Percentiles rank a stretch among this genome's conserved stretches.
phyloP scores from a whole-genome alignment of 2,113 vertebrate genomes.

The Lutjanus erythropterus region DNA sequence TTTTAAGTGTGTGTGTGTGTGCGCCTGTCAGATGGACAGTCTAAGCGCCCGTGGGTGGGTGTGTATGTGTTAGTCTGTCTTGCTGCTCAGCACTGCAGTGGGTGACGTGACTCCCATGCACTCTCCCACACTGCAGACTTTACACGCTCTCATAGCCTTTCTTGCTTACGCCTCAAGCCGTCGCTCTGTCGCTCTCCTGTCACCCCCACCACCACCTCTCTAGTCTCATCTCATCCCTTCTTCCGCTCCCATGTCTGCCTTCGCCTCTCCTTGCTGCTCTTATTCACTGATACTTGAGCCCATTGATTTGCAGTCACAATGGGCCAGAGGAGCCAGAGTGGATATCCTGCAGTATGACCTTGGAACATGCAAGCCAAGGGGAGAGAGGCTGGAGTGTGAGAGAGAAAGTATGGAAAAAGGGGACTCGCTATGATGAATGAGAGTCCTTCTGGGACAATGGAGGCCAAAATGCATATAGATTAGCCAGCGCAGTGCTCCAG shows the following conservation, averaged over 20 bases:
- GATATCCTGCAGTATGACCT: slow-evolving; percentile 63
- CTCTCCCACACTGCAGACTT: slow-evolving; percentile 49
- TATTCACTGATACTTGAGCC: slow-evolving; percentile 60
- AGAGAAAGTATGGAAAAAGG: not conserved
- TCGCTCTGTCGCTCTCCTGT: not conserved
- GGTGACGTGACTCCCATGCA: slow-evolving; percentile 48
- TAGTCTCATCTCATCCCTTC: slow-evolving; percentile 12
- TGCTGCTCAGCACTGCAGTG: slow-evolving; percentile 52
- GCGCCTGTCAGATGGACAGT: slow-evolving; percentile 50
- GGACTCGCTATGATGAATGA: slow-evolving; percentile 17
- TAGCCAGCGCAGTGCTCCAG: not conserved
- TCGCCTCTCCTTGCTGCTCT: slow-evolving; percentile 17
- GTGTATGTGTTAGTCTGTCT: slow-evolving; percentile 44
- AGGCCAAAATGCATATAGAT: not conserved
- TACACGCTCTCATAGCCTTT: not conserved
- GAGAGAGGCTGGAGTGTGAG: not conserved
- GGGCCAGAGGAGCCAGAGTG: slow-evolving; percentile 21
- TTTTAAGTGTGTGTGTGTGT: slow-evolving; percentile 28
- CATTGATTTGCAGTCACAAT: slow-evolving; percentile 76
- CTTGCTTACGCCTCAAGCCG: not conserved
- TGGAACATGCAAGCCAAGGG: slow-evolving; percentile 38
- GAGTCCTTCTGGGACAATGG: slow-evolving; percentile 30
- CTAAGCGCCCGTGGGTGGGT: slow-evolving; percentile 41
- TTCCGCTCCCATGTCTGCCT: slow-evolving; percentile 19
- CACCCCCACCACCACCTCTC: not conserved